These are phyloP conservation scores for Oreonectes daqikongensis DNA, from an alignment of 2,797 vertebrate species.

Conservation along the genomic window DNA sequence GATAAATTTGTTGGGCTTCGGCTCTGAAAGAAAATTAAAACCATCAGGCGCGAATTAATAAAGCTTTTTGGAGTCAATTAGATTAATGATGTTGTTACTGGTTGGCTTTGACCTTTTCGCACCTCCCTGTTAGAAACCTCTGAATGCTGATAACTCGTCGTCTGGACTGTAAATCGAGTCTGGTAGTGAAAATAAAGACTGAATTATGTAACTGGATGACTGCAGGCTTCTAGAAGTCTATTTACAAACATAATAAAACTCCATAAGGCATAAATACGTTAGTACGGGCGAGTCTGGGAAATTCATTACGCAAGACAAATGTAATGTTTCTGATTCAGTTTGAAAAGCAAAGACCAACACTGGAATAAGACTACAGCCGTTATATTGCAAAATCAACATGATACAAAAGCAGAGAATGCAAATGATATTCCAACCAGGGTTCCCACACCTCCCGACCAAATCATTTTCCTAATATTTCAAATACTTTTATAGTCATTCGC, in stretches of 20 bases:
- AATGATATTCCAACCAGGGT: background rate
- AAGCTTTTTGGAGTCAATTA: constrained; percentile 13
- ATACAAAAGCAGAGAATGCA: background rate
- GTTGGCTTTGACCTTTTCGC: constrained; percentile 43
- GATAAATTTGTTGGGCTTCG: constrained; percentile 17
- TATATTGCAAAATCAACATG: background rate
- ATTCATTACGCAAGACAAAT: background rate
- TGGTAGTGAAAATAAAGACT: constrained; percentile 20
- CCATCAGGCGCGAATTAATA: constrained; percentile 39
- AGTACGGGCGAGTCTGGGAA: background rate
- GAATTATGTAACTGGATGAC: constrained; percentile 25
- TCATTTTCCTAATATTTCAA: background rate
- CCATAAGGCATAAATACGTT: constrained; percentile 31
- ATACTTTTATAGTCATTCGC: no score
- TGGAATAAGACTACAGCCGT: background rate
- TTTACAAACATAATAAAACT: constrained; percentile 34
- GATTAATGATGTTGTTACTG: constrained; percentile 43
- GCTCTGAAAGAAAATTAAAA: constrained; percentile 22
- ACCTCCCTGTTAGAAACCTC: constrained; percentile 15
- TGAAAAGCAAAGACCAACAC: background rate
- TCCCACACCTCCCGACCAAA: background rate
- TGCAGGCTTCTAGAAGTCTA: constrained; percentile 1
- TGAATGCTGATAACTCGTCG: background rate
- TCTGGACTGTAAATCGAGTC: background rate
- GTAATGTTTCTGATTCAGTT: background rate